Evolutionary conservation across 2,113 vertebrate genomes (phyloP), one percentile per base, ranked within the genome.

Genomic region (Atherinomorus stipes): DNA sequence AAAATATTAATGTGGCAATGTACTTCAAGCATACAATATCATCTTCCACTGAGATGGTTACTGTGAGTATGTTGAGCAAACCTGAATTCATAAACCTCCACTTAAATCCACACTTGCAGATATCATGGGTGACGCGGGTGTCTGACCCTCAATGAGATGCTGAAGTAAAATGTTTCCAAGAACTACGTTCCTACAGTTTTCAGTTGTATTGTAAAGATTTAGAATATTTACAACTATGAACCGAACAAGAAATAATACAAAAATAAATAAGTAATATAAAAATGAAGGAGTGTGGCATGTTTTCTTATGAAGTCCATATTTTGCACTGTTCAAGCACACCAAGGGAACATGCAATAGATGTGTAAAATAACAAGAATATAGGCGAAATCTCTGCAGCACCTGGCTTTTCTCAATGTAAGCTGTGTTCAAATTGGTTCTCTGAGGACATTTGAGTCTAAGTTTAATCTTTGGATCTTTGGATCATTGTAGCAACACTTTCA

Each of bases 351-450:
- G 61, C n/a, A 26, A 9, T 49, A 16, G 51, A 63, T 37, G 44
- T 44, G 49, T 64, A 26, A 54, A 81, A 75, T 54, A 45, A 66
- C 54, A 53, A 37, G 21, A 70, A 71, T 72, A n/a, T 28, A 64
- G 57, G 22, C 50, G 61, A 37, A 75, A 75, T 22, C 21, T 63
- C 7, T 58, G 37, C 64, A 75, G 50, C 65, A 56, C 26, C 57
- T 21, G 19, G 56, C 44, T 64, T 58, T 60, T 68, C 56, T 53
- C 31, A 11, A 50, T 65, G 60, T 25, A 79, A 72, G 47, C 59
- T 78, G 21, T 74, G 62, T 72, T 82, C 49, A 89, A 81, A 88
- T 73, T 89, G 65, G 57, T 61, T 89, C 71, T 86, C 83, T 16
- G 23, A 78, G 72, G 75, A 85, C 54, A 16, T 64, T 69, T 75